phyloP scores from a whole-genome alignment of 2,888 invertebrate genomes.

The Neoscelio sp. region DNA sequence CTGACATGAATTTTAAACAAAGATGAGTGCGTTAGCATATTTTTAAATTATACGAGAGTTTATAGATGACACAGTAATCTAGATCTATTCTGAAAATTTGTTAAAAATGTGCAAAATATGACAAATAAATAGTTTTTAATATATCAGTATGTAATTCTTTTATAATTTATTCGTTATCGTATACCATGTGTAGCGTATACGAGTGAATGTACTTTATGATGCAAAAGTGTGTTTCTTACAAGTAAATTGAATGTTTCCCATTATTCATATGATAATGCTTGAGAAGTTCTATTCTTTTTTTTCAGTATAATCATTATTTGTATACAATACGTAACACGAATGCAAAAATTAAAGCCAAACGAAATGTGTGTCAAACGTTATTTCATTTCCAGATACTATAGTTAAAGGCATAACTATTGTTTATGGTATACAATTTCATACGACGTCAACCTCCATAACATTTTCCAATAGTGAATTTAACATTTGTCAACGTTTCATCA shows the following conservation, averaged over 20 bases:
- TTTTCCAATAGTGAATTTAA: no score
- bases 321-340: slow-evolving; percentile 40
- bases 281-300: slow-evolving; percentile 53
- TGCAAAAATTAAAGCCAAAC: slow-evolving; percentile 37
- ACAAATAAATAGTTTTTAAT: no score
- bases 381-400: slow-evolving; percentile 39
- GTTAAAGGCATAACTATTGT: slow-evolving; percentile 20
- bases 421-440: slow-evolving; percentile 31
- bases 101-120: no score
- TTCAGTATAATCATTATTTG: slow-evolving; percentile 38
- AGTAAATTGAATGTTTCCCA: slow-evolving; percentile 41
- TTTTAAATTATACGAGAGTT: not conserved
- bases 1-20: no score
- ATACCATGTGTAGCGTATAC: no score
- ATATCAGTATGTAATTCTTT: no score
- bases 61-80: slow-evolving; percentile 25
- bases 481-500: no score
- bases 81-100: no score
- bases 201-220: slow-evolving; percentile 36
- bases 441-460: slow-evolving; percentile 26
- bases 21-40: not conserved
- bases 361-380: slow-evolving; percentile 49
- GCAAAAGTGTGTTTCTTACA: slow-evolving; percentile 26
- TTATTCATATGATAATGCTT: slow-evolving; percentile 49
- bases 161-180: no score